Evolutionary conservation across 2,113 vertebrate species (phyloP).

Genomic region (Garra rufa): DNA sequence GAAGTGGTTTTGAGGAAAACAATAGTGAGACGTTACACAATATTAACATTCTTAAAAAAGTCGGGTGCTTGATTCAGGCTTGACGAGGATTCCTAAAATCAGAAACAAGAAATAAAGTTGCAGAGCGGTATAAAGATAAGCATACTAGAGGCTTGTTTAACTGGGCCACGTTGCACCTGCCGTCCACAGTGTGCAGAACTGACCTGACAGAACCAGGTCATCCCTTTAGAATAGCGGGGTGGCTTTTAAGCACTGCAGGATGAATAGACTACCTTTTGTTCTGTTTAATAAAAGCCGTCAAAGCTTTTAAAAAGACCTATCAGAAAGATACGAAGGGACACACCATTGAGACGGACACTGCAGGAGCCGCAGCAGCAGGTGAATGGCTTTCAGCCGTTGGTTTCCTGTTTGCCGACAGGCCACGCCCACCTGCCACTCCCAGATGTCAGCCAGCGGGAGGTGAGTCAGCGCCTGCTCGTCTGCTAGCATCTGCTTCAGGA

Average conservation of each 20-base stretch:
- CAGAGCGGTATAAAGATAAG: background rate
- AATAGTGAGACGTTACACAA: background rate
- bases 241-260: background rate
- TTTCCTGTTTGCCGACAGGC: constrained; percentile 93
- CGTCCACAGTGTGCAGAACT: background rate
- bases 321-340: background rate
- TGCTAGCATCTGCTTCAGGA: constrained; percentile 94
- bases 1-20: background rate
- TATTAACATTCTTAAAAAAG: background rate
- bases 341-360: constrained; percentile 85
- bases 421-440: constrained; percentile 97
- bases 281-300: background rate
- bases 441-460: constrained; percentile 86
- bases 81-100: background rate
- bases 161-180: constrained; percentile 17
- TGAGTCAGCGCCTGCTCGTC: constrained; percentile 86
- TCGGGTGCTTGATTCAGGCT: background rate
- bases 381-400: constrained; percentile 92
- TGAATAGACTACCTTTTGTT: background rate
- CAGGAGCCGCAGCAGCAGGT: constrained; percentile 88
- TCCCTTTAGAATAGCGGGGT: background rate
- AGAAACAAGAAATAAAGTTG: background rate
- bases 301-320: background rate
- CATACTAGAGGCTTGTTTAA: background rate
- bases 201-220: constrained; percentile 24